Evolutionary conservation across 2,888 invertebrate species (phyloP), one percentile per base, ranked within the genome.

Genomic region (Lasioglossum calceatum): DNA sequence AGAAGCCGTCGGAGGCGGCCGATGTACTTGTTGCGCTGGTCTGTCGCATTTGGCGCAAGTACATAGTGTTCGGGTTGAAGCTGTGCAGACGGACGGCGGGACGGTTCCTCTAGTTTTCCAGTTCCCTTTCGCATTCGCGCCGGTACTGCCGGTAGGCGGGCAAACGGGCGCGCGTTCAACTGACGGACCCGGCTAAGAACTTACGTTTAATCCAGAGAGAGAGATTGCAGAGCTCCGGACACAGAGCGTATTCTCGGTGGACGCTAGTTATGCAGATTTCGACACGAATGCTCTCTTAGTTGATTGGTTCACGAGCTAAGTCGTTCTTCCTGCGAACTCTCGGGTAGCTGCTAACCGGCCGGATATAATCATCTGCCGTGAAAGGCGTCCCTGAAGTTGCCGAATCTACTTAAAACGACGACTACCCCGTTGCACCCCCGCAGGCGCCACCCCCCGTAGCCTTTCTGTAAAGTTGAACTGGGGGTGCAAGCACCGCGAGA

Each of bases 221-320:
- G 79, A 82, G 90, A 80, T 83, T 88, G 76, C 87, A 72, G 82
- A 83, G 74, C 47, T 23, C 84, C 61, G 86, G 80, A 81, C 81
- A 73, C 58, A 67, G 64, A 71, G 82, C 84, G 88, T 90, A 88
- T 88, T 81, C 88, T 73, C 89, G 44, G 39, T 73, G 87, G 82
- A 88, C 73, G 83, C 79, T 80, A 78, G 85, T 91, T 91, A 91
- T 91, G 91, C 84, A 89, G 89, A 91, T 91, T 88, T 91, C 87
- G 82, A 88, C 89, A 86, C 70, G 90, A 85, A 88, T 84, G 87
- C 73, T 88, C 90, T 91, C 88, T 91, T 88, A 90, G 89, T 79
- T 83, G 90, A 91, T 91, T 91, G 91, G 84, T 81, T 79, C 81
- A 39, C 77, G 61, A 74, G 84, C 77, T 71, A 80, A 86, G 74